Evolutionary conservation across 1,140 invertebrate species (phyloP), one percentile per base, ranked within the genome.

Genomic region (Oryzaephilus surinamensis): DNA sequence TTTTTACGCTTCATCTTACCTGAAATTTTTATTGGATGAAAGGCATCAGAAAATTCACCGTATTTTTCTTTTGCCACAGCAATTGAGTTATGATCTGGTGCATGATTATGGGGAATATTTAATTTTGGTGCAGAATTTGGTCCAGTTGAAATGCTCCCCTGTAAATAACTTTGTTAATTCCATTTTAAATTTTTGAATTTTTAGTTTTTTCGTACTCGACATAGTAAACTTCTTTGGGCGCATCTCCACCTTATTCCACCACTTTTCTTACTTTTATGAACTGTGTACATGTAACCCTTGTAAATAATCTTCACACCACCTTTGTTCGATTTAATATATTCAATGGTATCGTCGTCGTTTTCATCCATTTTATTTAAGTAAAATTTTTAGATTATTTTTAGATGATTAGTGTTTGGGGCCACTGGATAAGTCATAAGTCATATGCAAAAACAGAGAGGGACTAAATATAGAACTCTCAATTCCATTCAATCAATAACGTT

Each of bases 231-330:
- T 30, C 64, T 42, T 23, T 58, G 55, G 0, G 65, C 59, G 43
- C 66, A 66, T 13, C 66, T 41, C 65, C 65, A 69, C 0, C 66
- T 52, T 10, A 67, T 63, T 7, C 55, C 61, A 1, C 57, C 57
- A 0, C 58, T 52, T 36, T 58, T 58, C 30, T 58, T 57, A 32
- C 45, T 46, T 32, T 67, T 67, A 32, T 67, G 65, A 14, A 67
- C 46, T 0, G 65, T 67, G 36, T 69, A 69, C 63, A 67, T 67
- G 17, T 57, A 67, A 13, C 62, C 57, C 3, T 45, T 47, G 37
- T 67, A 57, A 20, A 69, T 67, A n/a, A 69, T 43, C 45, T 67
- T 67, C 30, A 60, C 58, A 0, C 63, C 64, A 4, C 65, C 64
- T 46, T 65, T 67, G 29, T 67, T 67, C 8, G 65, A 67, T 14